These are phyloP conservation scores for Polypedilum vanderplanki DNA, from an alignment of 1,140 invertebrate genomes.

Conservation along the genomic window DNA sequence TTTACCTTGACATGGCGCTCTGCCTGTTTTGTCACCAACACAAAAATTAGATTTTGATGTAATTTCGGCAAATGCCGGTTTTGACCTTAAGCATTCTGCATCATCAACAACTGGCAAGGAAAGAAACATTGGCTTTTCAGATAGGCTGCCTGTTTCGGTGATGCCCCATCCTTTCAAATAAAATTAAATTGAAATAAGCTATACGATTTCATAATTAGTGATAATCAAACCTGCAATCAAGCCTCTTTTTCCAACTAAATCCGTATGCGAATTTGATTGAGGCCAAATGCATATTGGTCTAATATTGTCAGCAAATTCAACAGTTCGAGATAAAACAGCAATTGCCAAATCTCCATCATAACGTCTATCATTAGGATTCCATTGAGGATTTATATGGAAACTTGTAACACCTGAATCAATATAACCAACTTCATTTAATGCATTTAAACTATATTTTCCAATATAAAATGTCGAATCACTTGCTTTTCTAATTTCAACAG, in stretches of 20 bases:
- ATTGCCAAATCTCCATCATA: slow-evolving; percentile 50
- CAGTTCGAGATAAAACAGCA: slow-evolving; percentile 36
- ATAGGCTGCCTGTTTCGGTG: neutral
- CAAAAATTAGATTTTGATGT: slow-evolving; percentile 42
- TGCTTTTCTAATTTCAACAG: slow-evolving; percentile 34
- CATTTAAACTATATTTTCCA: slow-evolving; percentile 36
- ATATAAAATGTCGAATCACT: slow-evolving; percentile 43
- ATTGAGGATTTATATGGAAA: slow-evolving; percentile 48
- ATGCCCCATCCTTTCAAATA: neutral
- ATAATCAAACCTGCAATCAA: slow-evolving; percentile 51
- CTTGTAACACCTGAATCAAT: slow-evolving; percentile 41
- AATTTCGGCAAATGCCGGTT: slow-evolving; percentile 36
- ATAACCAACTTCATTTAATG: slow-evolving; percentile 39
- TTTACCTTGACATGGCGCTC: slow-evolving; percentile 40
- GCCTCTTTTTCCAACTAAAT: slow-evolving; percentile 33
- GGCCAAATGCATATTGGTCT: slow-evolving; percentile 53
- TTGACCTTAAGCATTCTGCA: slow-evolving; percentile 37
- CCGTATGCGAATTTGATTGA: slow-evolving; percentile 34
- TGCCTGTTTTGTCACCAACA: slow-evolving; percentile 40
- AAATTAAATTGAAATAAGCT: neutral
- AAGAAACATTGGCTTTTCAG: neutral
- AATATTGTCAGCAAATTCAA: slow-evolving; percentile 42
- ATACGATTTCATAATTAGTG: too few relatives aligned
- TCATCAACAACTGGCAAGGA: slow-evolving; percentile 31
- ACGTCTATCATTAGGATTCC: slow-evolving; percentile 35